phyloP scores from a whole-genome alignment of 2,797 vertebrate species.

The Erpetoichthys calabaricus region DNA sequence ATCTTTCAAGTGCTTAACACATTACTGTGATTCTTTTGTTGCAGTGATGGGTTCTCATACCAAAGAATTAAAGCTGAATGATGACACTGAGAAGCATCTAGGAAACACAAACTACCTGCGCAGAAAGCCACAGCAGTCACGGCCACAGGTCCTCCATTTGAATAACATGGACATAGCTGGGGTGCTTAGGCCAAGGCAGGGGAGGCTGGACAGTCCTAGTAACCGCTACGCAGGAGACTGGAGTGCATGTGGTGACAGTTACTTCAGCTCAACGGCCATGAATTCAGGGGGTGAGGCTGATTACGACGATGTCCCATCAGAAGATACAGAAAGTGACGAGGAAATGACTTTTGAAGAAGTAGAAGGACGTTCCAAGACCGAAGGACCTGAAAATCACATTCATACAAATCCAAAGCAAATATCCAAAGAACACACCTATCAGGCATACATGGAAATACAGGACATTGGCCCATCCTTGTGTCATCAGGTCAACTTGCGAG shows the following conservation, averaged over 20 bases:
- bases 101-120: constrained; percentile 49
- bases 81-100: constrained; percentile 2
- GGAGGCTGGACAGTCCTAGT: constrained; percentile 82
- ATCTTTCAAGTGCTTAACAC: no score
- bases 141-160: constrained; percentile 67
- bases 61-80: constrained; percentile 32
- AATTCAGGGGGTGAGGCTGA: constrained; percentile 50
- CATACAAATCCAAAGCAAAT: constrained; percentile 17
- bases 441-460: constrained; percentile 76
- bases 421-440: constrained; percentile 59
- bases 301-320: constrained; percentile 71
- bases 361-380: constrained; percentile 26
- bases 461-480: constrained; percentile 63
- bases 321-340: constrained; percentile 44
- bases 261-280: constrained; percentile 45
- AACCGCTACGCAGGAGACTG: constrained; percentile 96
- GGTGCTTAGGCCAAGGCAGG: constrained; percentile 65
- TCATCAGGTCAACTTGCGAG: constrained; percentile 75
- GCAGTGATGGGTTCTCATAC: constrained; percentile 51
- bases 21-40: constrained; percentile 21
- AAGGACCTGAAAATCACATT: constrained; percentile 30
- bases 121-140: constrained; percentile 73
- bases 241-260: constrained; percentile 76
- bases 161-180: constrained; percentile 46
- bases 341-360: constrained; percentile 14